Conservation (phyloP, 2,888 invertebrate genomes). For the Hirtodrosophila histrioides region DNA sequence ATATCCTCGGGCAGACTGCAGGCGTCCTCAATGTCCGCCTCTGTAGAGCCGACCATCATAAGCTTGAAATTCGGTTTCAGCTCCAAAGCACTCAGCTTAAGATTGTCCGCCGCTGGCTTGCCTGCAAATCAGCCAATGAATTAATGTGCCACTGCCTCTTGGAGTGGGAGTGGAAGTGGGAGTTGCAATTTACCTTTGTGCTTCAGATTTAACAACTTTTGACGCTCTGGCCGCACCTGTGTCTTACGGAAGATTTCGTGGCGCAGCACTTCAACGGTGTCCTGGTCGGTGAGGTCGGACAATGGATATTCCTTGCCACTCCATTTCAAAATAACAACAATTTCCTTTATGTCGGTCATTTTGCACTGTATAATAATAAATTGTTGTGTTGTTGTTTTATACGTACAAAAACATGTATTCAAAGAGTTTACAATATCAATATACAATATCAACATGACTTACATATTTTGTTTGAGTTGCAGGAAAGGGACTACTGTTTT, state of each 20-base stretch:
- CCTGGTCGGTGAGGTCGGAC: constrained; percentile 89
- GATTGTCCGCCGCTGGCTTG: constrained; percentile 92
- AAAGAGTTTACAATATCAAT: not conserved
- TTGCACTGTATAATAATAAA: constrained; percentile 20
- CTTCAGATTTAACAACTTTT: constrained; percentile 96
- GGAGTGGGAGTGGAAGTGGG: no score
- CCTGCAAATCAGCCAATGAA: constrained; percentile 85
- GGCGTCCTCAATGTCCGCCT: constrained; percentile 94
- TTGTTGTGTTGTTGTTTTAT: not conserved
- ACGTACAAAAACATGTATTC: not conserved
- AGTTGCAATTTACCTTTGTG: constrained; percentile 89
- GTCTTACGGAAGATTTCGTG: constrained; percentile 94
- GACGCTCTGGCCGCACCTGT: constrained; percentile 95
- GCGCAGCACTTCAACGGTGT: constrained; percentile 92
- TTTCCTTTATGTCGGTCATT: constrained; percentile 61
- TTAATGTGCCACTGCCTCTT: not conserved
- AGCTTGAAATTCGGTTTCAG: constrained; percentile 95
- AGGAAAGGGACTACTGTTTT: constrained; percentile 9
- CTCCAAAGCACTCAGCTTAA: constrained; percentile 90
- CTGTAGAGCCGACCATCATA: constrained; percentile 98
- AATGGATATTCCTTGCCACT: constrained; percentile 95
- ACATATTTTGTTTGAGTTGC: constrained; percentile 27
- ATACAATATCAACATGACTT: no score
- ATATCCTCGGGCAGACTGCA: constrained; percentile 90
- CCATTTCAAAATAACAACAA: constrained; percentile 91